Evolutionary conservation across 2,888 invertebrate species (phyloP).

Genomic region (Erannis defoliaria): DNA sequence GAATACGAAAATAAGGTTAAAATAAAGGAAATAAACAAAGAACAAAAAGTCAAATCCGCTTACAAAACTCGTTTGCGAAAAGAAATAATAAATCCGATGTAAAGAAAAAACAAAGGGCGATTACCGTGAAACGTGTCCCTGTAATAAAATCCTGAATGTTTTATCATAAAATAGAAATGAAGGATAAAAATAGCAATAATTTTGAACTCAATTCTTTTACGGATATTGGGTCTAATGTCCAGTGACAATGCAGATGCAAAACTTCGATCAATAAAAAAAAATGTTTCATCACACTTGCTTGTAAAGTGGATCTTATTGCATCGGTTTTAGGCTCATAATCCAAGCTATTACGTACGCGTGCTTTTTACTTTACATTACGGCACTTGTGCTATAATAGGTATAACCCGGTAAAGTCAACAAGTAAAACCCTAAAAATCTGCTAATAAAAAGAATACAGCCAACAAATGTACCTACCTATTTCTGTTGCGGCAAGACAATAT

Average conservation of each 20-base stretch:
- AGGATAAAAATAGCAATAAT: slow-evolving; percentile 20
- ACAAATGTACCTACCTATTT: neutral
- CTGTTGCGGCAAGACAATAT: neutral
- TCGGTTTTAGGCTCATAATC: too few relatives aligned
- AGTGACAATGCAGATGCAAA: neutral
- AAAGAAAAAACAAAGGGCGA: slow-evolving; percentile 32
- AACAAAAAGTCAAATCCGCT: slow-evolving; percentile 30
- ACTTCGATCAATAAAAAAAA: too few relatives aligned
- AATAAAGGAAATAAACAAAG: slow-evolving; percentile 21
- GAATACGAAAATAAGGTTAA: slow-evolving; percentile 7
- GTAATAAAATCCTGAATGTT: slow-evolving; percentile 28
- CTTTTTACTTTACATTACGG: too few relatives aligned
- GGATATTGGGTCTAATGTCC: neutral
- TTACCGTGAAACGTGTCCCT: slow-evolving; percentile 32
- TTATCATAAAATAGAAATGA: slow-evolving; percentile 26
- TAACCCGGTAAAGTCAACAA: too few relatives aligned
- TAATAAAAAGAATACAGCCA: neutral
- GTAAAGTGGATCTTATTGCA: too few relatives aligned
- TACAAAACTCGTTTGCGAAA: slow-evolving; percentile 22
- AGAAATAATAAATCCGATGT: slow-evolving; percentile 28
- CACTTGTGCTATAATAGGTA: too few relatives aligned
- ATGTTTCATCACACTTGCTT: too few relatives aligned
- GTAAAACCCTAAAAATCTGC: neutral
- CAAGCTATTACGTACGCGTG: too few relatives aligned
- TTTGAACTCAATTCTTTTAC: slow-evolving; percentile 7